Evolutionary conservation across 2,113 vertebrate genomes (phyloP), one percentile per base, ranked within the genome.

Genomic region (Brachyhypopomus gauderio): DNA sequence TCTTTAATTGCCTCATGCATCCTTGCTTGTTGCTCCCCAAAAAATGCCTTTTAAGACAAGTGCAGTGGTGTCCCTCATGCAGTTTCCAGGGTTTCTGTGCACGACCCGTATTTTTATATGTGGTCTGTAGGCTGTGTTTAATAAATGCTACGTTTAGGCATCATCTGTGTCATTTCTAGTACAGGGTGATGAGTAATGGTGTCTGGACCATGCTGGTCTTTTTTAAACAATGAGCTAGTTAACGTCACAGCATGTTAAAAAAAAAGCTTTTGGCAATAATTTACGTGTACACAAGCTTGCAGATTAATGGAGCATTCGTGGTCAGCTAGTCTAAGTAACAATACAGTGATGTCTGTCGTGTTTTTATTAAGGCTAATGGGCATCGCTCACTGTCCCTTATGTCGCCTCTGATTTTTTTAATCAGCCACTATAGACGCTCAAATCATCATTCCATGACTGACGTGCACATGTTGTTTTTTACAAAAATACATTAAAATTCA

Each of bases 1-100:
- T 92, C 89, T 88, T 91, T 91, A 90, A 92, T 92, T 92, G 91
- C 64, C 56, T 75, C 16, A 36, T 86, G 63, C 72, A 87, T 88
- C 80, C 56, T 70, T 81, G n/a, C 74, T 23, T 75, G 72, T 70
- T 80, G 66, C 73, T 87, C 34, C 79, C 75, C 75, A 48, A 72
- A 83, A 88, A 81, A 52, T 38, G 12, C 55, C 67, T 59, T 75
- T 59, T 20, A 34, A 25, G 75, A 63, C 23, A 74, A 77, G 75
- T 75, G 56, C 67, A 80, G 56, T 74, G 19, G 62, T 22, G 38
- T 52, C 81, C 80, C 45, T 22, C 30, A 56, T 66, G 82, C 36
- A 22, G 77, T 30, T 79, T 58, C 27, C 72, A 17, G 38, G 45
- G 22, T 45, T 79, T 45, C 71, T 59, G 22, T 59, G 48, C n/a